A percentile compares a stretch with the other conserved stretches of the same genome.
phyloP scores from a whole-genome alignment of 2,113 vertebrate species.

The Centropristis striata region DNA sequence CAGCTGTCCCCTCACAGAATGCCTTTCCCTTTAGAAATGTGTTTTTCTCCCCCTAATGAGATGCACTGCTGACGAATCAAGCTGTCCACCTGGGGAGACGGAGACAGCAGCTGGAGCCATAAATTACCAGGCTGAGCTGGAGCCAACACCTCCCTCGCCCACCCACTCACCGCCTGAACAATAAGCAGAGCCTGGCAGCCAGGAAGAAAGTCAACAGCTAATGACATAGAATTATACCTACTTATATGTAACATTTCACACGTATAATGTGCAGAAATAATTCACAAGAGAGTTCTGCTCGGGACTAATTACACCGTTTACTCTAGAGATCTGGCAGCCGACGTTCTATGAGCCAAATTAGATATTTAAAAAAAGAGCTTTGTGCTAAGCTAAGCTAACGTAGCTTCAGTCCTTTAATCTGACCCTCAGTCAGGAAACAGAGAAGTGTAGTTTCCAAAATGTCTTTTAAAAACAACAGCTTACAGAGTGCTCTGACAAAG shows the following conservation, averaged over 20 bases:
- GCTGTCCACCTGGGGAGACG: conserved; percentile 74
- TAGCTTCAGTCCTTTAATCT: not conserved
- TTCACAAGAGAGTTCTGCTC: conserved; percentile 12
- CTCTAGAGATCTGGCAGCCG: conserved; percentile 22
- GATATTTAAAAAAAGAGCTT: conserved; percentile 4
- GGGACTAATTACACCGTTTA: conserved; percentile 42
- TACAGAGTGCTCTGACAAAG: too few relatives aligned
- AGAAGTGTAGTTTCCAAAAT: not conserved
- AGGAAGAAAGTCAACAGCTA: conserved; percentile 72
- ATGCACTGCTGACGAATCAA: conserved; percentile 75
- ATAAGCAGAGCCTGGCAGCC: conserved; percentile 57
- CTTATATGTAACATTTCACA: conserved; percentile 53
- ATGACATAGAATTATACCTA: conserved; percentile 75
- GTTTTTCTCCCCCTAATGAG: conserved; percentile 74
- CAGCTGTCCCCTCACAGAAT: conserved; percentile 38
- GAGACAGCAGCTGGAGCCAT: conserved; percentile 71
- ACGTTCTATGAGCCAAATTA: conserved; percentile 28
- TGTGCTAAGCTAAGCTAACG: not conserved
- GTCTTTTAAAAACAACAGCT: too few relatives aligned
- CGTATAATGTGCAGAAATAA: conserved; percentile 42
- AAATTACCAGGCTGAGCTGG: conserved; percentile 72
- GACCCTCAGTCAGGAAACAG: not conserved
- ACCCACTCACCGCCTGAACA: conserved; percentile 67
- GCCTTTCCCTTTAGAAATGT: conserved; percentile 52
- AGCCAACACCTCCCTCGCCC: conserved; percentile 59